Evolutionary conservation across 2,113 vertebrate species (phyloP).

Genomic region (Notarius quadriscutis): DNA sequence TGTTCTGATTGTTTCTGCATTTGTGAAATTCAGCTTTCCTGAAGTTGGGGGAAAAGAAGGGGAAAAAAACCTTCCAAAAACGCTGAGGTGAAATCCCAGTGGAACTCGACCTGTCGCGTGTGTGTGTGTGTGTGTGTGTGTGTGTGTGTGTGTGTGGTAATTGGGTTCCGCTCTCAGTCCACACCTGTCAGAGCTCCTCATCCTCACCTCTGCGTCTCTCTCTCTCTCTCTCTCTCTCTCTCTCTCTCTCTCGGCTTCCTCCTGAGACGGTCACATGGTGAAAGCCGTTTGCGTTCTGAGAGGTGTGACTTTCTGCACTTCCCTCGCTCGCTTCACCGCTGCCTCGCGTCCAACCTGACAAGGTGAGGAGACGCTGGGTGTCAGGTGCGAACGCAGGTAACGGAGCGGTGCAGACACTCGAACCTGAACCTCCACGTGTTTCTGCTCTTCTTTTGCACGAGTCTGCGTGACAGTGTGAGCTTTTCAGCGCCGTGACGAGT

Average conservation of each 20-base stretch:
- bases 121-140: neutral
- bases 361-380: neutral
- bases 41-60: too few species aligned
- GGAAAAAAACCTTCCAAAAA: neutral
- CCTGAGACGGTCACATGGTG: conserved; percentile 7
- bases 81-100: too few species aligned
- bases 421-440: neutral
- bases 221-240: neutral
- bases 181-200: conserved; percentile 38
- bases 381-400: neutral
- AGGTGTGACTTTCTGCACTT: neutral
- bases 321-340: neutral
- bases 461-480: neutral
- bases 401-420: neutral
- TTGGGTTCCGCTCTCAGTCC: conserved; percentile 33
- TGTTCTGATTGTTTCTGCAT: neutral
- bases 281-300: neutral
- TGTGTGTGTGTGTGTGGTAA: conserved; percentile 15
- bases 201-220: neutral
- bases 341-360: neutral
- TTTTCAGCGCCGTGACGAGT: too few species aligned
- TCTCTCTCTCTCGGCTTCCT: neutral
- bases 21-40: neutral
- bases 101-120: neutral
- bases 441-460: neutral